phyloP scores from a whole-genome alignment of 2,113 vertebrate genomes.

The Mionectes macconnelli region DNA sequence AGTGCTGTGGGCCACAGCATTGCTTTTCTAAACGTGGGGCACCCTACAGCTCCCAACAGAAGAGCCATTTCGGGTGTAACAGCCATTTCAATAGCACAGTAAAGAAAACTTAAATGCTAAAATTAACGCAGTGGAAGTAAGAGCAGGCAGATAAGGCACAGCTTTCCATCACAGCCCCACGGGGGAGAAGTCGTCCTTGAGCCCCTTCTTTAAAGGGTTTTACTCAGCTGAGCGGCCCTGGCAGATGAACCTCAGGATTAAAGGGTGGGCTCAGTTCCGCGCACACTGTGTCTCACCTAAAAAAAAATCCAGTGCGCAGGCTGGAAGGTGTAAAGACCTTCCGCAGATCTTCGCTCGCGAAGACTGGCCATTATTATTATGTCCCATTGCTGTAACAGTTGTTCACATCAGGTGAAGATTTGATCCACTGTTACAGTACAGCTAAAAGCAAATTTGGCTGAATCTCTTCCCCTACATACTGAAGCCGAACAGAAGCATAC shows the following conservation, averaged over 20 bases:
- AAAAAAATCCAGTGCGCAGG: no score
- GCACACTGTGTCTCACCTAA: no score
- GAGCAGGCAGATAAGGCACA: not conserved
- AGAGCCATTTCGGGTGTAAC: not conserved
- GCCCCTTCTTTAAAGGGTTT: not conserved
- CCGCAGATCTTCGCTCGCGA: no score
- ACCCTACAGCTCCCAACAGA: not conserved
- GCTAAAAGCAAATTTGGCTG: not conserved
- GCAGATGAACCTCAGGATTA: no score
- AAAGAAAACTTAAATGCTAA: not conserved
- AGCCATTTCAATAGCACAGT: not conserved
- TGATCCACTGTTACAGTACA: not conserved
- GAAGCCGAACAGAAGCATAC: not conserved
- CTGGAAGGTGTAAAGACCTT: no score
- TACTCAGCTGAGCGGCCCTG: not conserved
- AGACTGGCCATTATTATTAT: no score
- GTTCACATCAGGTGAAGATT: not conserved
- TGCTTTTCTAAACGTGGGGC: not conserved
- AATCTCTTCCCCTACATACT: not conserved
- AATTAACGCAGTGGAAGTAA: not conserved
- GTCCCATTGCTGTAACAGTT: not conserved
- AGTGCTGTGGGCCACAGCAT: not conserved
- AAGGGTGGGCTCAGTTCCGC: no score
- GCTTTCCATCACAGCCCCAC: not conserved
- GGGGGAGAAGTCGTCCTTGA: not conserved